Conservation (phyloP, 2,888 invertebrate genomes). For the Panopea generosa region DNA sequence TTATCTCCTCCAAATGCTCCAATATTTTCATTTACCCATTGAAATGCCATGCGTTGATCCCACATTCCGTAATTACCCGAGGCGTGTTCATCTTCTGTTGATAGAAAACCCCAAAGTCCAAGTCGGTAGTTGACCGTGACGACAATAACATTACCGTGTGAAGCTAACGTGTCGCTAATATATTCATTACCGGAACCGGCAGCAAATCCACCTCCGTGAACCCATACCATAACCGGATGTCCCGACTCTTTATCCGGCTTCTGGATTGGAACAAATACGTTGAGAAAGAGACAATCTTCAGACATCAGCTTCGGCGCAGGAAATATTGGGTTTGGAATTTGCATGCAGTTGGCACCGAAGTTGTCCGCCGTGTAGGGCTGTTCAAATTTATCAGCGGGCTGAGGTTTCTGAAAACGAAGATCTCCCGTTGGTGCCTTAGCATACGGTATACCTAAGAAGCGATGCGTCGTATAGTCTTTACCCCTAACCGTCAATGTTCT, state of each 20-base stretch:
- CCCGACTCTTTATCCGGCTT: slow-evolving; percentile 1
- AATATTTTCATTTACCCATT: neutral
- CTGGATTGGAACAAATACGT: slow-evolving; percentile 14
- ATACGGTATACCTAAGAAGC: too few relatives aligned
- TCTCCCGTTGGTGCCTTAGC: too few relatives aligned
- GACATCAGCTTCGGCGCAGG: neutral
- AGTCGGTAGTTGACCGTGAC: slow-evolving; percentile 26
- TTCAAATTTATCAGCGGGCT: too few relatives aligned
- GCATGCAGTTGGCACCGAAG: too few relatives aligned
- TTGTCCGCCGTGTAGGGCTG: too few relatives aligned
- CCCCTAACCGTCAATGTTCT: too few relatives aligned
- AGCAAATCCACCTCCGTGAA: slow-evolving; percentile 7
- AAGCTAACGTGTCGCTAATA: neutral
- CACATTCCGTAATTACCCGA: slow-evolving; percentile 22
- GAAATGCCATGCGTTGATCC: slow-evolving; percentile 24
- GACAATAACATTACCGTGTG: slow-evolving; percentile 13
- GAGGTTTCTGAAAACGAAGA: too few relatives aligned
- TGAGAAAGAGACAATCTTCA: slow-evolving; percentile 15
- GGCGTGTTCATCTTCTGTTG: slow-evolving; percentile 12
- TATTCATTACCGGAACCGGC: too few relatives aligned
- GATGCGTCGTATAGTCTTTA: too few relatives aligned
- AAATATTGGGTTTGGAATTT: too few relatives aligned
- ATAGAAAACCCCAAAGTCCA: slow-evolving; percentile 17
- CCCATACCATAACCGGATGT: slow-evolving; percentile 17
- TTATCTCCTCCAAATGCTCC: slow-evolving; percentile 19